Evolutionary conservation across 2,888 invertebrate genomes (phyloP), one percentile per base, ranked within the genome.

Genomic region (Melikaiella ostensackeni): DNA sequence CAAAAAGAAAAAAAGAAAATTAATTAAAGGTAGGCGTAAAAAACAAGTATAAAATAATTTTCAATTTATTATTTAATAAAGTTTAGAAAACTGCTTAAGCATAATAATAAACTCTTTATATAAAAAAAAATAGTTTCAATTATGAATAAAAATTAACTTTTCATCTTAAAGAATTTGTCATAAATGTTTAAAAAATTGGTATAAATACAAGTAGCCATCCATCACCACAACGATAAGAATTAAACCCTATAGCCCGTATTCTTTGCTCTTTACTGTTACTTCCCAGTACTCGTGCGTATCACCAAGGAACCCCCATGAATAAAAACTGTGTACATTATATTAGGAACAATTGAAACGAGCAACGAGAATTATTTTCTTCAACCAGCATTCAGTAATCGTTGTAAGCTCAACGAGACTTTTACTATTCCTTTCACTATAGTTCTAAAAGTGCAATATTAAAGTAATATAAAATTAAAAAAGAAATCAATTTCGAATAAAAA

Each of bases 401-500:
- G 11, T 4, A 59, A 59, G 24, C 16, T 59, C 24, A 33, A 42
- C 13, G 33, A 33, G 33, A 33, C 64, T 33, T 64, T 13, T 13
- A 38, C 24, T 6, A 30, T 42, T 78, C 27, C 33, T 59, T 42
- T 59, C 75, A 84, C 42, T 2, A 4, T 30, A 7, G 62, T 75
- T 61, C 11, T 61, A 11, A 30, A 70, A 70, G n/a, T 24, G 24
- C 16, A 79, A 21, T 16, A 42, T 42, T 42, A 42, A 57, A 13
- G n/a, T 21, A 35, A 75, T 66, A 33, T 42, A 62, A 62, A 50
- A 64, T 50, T 70, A 77, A 35, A 11, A 13, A 13, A 38, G 11
- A 42, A 9, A 42, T 42, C 16, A 42, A 42, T 9, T 35, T 64
- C 50, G 19, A 75, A 66, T n/a, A 75, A 84, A 82, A 70, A 90